Conservation (phyloP, 2,113 vertebrate species). For the Chaenocephalus aceratus region DNA sequence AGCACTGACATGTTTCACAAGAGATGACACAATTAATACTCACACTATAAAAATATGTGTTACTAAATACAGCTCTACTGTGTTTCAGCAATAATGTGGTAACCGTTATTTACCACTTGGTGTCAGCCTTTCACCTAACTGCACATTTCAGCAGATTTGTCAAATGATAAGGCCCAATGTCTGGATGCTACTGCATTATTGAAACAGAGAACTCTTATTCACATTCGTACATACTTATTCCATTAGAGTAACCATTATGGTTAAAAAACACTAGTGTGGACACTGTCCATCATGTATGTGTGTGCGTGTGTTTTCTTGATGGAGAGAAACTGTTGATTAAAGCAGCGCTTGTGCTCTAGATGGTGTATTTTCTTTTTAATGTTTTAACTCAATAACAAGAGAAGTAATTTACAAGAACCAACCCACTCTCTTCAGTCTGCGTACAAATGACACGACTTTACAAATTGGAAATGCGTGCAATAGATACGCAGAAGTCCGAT, state of each 20-base stretch:
- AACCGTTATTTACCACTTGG: slow-evolving; percentile 29
- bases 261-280: slow-evolving; percentile 15
- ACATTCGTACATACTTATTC: neutral
- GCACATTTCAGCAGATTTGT: neutral
- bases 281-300: neutral
- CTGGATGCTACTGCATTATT: slow-evolving; percentile 18
- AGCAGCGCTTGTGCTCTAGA: slow-evolving; percentile 50
- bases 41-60: neutral
- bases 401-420: no score
- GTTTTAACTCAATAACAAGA: no score
- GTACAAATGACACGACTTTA: no score
- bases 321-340: slow-evolving; percentile 47
- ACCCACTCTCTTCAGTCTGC: no score
- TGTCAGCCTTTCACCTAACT: slow-evolving; percentile 47
- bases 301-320: neutral
- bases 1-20: neutral
- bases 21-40: neutral
- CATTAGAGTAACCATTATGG: slow-evolving; percentile 20
- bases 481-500: no score
- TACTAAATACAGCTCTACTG: neutral
- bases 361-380: no score
- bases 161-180: neutral
- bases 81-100: slow-evolving; percentile 4
- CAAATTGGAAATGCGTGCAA: no score
- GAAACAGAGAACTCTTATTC: slow-evolving; percentile 18